These are phyloP conservation scores for Falcaria lacertinaria DNA, from an alignment of 2,888 invertebrate species.

Conservation along the genomic window DNA sequence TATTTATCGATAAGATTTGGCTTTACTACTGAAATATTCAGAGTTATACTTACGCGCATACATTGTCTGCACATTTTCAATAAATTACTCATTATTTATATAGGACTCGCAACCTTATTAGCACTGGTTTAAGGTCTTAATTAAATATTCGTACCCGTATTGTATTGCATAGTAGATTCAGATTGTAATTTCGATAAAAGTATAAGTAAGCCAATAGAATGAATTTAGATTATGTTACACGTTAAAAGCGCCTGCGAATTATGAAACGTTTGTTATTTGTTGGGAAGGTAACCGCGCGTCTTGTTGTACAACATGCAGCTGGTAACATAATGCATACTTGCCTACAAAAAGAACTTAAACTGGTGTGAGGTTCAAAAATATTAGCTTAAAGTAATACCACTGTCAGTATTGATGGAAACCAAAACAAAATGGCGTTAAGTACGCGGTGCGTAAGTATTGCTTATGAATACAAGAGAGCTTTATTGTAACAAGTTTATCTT, in stretches of 20 bases:
- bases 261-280: too few relatives aligned
- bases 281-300: too few relatives aligned
- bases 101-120: neutral
- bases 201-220: neutral
- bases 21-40: conserved; percentile 31
- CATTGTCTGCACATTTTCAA: neutral
- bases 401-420: conserved; percentile 42
- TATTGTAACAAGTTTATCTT: conserved; percentile 71
- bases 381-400: conserved; percentile 11
- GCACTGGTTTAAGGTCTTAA: neutral
- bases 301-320: too few relatives aligned
- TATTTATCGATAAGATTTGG: conserved; percentile 39
- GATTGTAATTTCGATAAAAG: neutral
- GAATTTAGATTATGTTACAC: too few relatives aligned
- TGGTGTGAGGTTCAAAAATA: conserved; percentile 3
- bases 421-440: conserved; percentile 45
- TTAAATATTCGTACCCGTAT: too few relatives aligned
- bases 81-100: neutral
- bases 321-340: too few relatives aligned
- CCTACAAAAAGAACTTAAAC: conserved; percentile 8
- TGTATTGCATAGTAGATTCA: too few relatives aligned
- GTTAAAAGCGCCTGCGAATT: too few relatives aligned
- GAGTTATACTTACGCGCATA: conserved; percentile 40
- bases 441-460: conserved; percentile 48
- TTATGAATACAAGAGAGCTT: conserved; percentile 62